Evolutionary conservation across 2,888 invertebrate species (phyloP).

Genomic region (Caenorhabditis sp.): DNA sequence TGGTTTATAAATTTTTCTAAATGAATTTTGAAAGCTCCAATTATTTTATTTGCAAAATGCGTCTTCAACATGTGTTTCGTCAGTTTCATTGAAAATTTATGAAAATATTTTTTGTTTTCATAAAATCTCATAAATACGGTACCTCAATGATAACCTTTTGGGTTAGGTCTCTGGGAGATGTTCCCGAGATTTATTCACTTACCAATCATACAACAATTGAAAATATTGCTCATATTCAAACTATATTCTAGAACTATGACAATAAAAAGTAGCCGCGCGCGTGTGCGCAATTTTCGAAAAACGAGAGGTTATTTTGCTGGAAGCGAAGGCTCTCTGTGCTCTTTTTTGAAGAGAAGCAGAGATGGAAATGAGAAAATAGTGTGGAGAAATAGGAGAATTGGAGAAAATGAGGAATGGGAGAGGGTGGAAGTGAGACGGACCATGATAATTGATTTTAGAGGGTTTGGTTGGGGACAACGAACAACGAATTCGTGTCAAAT

Average conservation of each 20-base stretch:
- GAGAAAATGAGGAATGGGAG: not conserved
- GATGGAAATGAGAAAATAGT: conserved; percentile 12
- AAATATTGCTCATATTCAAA: not conserved
- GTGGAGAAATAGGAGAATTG: not conserved
- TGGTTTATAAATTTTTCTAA: not conserved
- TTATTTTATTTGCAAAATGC: too few species aligned
- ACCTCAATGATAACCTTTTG: too few species aligned
- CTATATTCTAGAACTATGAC: conserved; percentile 4
- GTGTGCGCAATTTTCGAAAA: not conserved
- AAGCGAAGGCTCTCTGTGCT: conserved; percentile 3
- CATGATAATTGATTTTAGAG: conserved; percentile 35
- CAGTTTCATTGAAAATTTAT: too few species aligned
- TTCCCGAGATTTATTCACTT: too few species aligned
- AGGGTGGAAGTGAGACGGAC: conserved; percentile 1
- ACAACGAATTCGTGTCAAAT: not conserved
- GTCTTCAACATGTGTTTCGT: too few species aligned
- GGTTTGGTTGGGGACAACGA: not conserved
- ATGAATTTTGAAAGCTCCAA: too few species aligned
- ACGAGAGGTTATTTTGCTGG: not conserved
- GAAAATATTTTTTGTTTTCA: too few species aligned
- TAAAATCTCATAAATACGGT: too few species aligned
- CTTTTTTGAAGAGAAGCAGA: conserved; percentile 5
- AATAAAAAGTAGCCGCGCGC: conserved; percentile 4
- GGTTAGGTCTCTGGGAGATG: too few species aligned
- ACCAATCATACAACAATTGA: conserved; percentile 34